Base-by-base conservation (phyloP, 1,140 invertebrate genomes). In the Drosophila hydei region DNA sequence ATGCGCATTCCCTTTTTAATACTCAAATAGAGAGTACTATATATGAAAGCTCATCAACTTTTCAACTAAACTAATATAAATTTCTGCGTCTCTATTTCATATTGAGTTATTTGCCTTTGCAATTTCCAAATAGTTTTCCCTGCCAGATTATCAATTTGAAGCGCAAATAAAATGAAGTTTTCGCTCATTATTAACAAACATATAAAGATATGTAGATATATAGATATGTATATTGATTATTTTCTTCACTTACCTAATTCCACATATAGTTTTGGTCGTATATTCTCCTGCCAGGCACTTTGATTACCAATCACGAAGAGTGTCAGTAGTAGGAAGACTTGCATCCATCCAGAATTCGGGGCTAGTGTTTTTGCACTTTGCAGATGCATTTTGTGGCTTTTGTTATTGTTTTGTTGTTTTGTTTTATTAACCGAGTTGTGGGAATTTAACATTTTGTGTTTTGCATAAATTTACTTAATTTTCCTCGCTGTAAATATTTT, bases 201-300 rank as follows among this genome's bases (percentile, higher is more conserved):
- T n/a, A n/a, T n/a, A n/a, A n/a, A n/a, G n/a, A 33, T 33, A 33
- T 11, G 7, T 30, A 8, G 1, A 30, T 1, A 30, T 1, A 30
- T 30, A 30, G 3, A 30, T 30, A 11, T 8, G 11, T 33, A 33
- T 11, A 11, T 11, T 11, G 2, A 33, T 33, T 33, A 12, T 33
- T 33, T n/a, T 12, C 12, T 3, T 51, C 25, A 79, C 95, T 95
- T 91, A 97, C 96, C 96, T 94, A 96, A 93, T 94, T 96, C 95
- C 91, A 96, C 95, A 93, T 95, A 96, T 94, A 96, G 95, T 94
- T 96, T 96, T 80, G 96, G 96, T 92, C 95, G 94, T 92, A 96
- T 94, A 92, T 96, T 96, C 92, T 96, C 96, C 94, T 97, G 96
- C 96, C 96, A 96, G 77, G 95, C 94, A 91, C 91, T 91, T 91